A percentile compares a stretch with the other conserved stretches of the same genome.
Conservation (phyloP, 2,113 vertebrate species). For the Colossoma macropomum region DNA sequence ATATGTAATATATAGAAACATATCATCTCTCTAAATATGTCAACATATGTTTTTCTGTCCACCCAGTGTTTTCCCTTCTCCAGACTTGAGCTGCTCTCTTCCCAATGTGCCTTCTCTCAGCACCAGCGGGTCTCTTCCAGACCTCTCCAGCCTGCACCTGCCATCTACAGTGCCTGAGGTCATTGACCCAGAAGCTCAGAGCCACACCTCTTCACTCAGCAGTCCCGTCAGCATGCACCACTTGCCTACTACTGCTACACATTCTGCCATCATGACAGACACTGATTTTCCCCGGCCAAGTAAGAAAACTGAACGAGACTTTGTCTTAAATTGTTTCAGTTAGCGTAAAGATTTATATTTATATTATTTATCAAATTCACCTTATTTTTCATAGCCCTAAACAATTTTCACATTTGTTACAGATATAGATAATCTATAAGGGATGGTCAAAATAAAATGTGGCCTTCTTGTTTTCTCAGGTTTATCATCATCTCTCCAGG, state of each 20-base stretch:
- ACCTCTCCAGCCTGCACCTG: slow-evolving; percentile 83
- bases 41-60: background rate
- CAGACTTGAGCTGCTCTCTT: slow-evolving; percentile 73
- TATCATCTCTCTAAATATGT: background rate
- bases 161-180: slow-evolving; percentile 78
- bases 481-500: slow-evolving; percentile 78
- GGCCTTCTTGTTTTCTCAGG: slow-evolving; percentile 71
- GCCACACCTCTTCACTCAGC: slow-evolving; percentile 65
- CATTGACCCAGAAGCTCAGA: slow-evolving; percentile 73
- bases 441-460: background rate
- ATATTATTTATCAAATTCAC: too few species aligned
- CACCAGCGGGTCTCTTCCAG: slow-evolving; percentile 81
- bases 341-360: background rate
- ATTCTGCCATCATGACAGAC: slow-evolving; percentile 13
- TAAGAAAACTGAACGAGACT: slow-evolving; percentile 5
- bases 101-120: slow-evolving; percentile 73
- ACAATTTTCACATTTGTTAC: too few species aligned
- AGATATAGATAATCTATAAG: background rate
- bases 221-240: slow-evolving; percentile 77
- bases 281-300: slow-evolving; percentile 37
- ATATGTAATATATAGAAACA: background rate
- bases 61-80: slow-evolving; percentile 73
- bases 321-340: background rate
- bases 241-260: slow-evolving; percentile 69
- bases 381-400: background rate